A percentile compares a stretch with the other conserved stretches of the same genome.
Evolutionary conservation across 2,113 vertebrate species (phyloP).

Genomic region (Caranx ignobilis): DNA sequence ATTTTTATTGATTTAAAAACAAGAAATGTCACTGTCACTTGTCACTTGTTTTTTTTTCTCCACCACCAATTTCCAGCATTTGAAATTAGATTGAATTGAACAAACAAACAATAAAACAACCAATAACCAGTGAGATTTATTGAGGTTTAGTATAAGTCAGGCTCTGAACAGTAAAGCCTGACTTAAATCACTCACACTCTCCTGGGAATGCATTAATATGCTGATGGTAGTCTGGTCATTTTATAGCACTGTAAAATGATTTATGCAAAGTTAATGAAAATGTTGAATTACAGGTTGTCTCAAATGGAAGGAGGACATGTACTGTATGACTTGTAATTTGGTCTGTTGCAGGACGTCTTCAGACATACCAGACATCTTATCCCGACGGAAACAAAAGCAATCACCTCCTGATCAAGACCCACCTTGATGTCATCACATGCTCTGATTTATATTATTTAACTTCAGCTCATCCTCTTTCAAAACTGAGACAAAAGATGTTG

Average conservation of each 20-base stretch:
- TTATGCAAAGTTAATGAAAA: not conserved
- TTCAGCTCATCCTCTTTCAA: not conserved
- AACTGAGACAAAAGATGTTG: not conserved
- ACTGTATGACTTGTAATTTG: slow-evolving; percentile 24
- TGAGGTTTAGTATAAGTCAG: not conserved
- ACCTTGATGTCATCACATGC: slow-evolving; percentile 58
- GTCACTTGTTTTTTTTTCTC: not conserved
- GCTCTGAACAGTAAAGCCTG: not conserved
- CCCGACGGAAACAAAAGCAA: slow-evolving; percentile 75
- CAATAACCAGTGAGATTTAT: not conserved
- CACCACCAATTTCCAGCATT: not conserved
- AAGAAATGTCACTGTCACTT: not conserved
- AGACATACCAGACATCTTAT: slow-evolving; percentile 83
- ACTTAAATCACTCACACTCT: not conserved
- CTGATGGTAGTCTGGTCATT: not conserved
- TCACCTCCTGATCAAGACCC: slow-evolving; percentile 74
- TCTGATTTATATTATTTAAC: not conserved
- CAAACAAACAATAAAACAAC: too few species aligned
- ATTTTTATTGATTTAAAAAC: not conserved
- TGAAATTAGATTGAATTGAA: too few species aligned
- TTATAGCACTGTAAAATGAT: not conserved
- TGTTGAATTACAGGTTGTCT: not conserved
- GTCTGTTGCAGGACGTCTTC: slow-evolving; percentile 79
- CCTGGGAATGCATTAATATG: not conserved
- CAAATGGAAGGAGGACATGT: not conserved